Evolutionary conservation across 1,140 invertebrate genomes (phyloP), one percentile per base, ranked within the genome.

Genomic region (Drosophila grimshawi): DNA sequence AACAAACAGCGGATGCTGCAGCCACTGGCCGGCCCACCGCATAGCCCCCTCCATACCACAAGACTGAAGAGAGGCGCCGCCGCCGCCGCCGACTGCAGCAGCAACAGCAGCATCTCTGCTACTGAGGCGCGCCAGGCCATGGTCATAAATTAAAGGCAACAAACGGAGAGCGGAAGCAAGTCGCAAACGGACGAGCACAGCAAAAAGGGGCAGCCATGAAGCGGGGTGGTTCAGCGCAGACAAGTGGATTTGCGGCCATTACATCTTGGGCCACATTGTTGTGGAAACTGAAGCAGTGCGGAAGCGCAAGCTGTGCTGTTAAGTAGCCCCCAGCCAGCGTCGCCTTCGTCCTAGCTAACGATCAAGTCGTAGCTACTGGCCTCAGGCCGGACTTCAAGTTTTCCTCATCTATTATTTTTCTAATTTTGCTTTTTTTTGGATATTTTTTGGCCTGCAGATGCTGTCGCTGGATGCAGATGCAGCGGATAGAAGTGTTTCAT

Each of bases 121-220:
- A 51, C 45, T 62, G 33, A 46, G 78, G 64, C 76, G 83, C 69
- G 72, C 76, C 71, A 67, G 66, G 68, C 53, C 81, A 85, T 74
- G 77, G 80, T 80, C 76, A 86, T 86, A 86, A 88, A 86, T 86
- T 86, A 88, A 88, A 79, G 80, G 59, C 83, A 86, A 80, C 83
- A 86, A 86, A 80, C 83, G 80, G 80, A 86, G 55, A 68, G 59
- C 83, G 83, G 80, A 86, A 86, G 68, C 76, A 59, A 82, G 72
- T 80, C 46, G 80, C 65, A 77, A 74, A 51, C 76, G 61, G 71
- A 71, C 53, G 11, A 62, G 59, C 53, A 37, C 19, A n/a, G 60
- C 43, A 10, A 30, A 60, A 19, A 33, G 35, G 27, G 11, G 51
- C 8, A 2, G 11, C 32, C 3, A 19, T 48, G 46, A 4, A 49